Conservation (phyloP, 2,888 invertebrate species). For the Chesias legatella region DNA sequence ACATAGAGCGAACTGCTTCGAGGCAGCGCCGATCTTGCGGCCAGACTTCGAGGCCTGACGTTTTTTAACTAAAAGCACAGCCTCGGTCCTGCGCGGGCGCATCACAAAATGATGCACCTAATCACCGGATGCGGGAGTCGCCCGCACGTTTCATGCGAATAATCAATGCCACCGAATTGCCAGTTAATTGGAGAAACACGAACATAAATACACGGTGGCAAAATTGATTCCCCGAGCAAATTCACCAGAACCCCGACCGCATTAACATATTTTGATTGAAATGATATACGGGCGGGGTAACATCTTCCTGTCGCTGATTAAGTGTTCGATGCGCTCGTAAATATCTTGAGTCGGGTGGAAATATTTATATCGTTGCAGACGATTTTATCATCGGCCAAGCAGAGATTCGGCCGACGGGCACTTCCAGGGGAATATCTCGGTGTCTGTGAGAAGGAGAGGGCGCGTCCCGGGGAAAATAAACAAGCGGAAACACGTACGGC, state of each 20-base stretch:
- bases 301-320: conserved; percentile 66
- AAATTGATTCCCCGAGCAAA: conserved; percentile 67
- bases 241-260: conserved; percentile 43
- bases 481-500: conserved; percentile 43
- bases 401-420: conserved; percentile 20
- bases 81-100: conserved; percentile 60
- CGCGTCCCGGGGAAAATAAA: conserved; percentile 38
- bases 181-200: conserved; percentile 77
- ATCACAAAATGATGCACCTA: conserved; percentile 76
- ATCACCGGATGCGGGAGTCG: conserved; percentile 80
- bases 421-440: conserved; percentile 37
- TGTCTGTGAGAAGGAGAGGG: conserved; percentile 40
- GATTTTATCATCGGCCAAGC: conserved; percentile 45
- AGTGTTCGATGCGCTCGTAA: conserved; percentile 57
- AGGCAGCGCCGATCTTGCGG: conserved; percentile 34
- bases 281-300: conserved; percentile 61
- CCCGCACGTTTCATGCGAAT: conserved; percentile 76
- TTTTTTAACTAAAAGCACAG: conserved; percentile 74
- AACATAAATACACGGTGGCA: conserved; percentile 67
- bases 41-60: conserved; percentile 50
- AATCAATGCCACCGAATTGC: conserved; percentile 79
- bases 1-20: conserved; percentile 46
- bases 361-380: conserved; percentile 47
- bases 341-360: conserved; percentile 47
- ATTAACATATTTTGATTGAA: conserved; percentile 76